Percentiles rank a stretch among this genome's conserved stretches.
These are phyloP conservation scores for Nasonia oneida DNA, from an alignment of 2,888 invertebrate species.

Conservation along the genomic window DNA sequence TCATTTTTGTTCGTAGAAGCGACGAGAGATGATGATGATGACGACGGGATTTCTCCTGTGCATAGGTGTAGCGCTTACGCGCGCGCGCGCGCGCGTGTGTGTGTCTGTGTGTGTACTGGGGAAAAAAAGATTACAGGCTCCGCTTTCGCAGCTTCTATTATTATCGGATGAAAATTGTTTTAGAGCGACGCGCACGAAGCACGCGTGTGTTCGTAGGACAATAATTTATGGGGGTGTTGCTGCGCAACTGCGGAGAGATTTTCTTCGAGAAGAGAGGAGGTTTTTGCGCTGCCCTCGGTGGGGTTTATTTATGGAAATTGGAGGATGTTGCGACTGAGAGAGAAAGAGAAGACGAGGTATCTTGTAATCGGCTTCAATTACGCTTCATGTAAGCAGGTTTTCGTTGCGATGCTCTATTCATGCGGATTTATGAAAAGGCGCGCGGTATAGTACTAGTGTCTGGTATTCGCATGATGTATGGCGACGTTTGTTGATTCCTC, in stretches of 20 bases:
- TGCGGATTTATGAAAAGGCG: not conserved
- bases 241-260: not conserved
- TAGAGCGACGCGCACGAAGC: not conserved
- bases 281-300: not conserved
- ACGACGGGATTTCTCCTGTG: not conserved
- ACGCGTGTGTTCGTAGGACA: not conserved
- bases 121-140: not conserved
- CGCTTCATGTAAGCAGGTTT: conserved; percentile 5
- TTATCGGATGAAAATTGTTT: conserved; percentile 27
- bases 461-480: no score
- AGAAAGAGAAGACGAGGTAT: not conserved
- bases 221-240: not conserved
- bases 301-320: conserved; percentile 19
- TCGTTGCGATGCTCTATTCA: not conserved
- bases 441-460: not conserved
- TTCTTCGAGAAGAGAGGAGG: not conserved
- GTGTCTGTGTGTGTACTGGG: not conserved
- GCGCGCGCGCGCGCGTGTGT: not conserved
- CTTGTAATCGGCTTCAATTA: conserved; percentile 19
- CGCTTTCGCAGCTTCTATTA: conserved; percentile 33
- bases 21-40: not conserved
- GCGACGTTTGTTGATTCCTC: no score
- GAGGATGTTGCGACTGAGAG: not conserved
- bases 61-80: not conserved
- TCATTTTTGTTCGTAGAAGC: conserved; percentile 8